phyloP scores from a whole-genome alignment of 1,140 invertebrate genomes.

The Zeugodacus cucurbitae region DNA sequence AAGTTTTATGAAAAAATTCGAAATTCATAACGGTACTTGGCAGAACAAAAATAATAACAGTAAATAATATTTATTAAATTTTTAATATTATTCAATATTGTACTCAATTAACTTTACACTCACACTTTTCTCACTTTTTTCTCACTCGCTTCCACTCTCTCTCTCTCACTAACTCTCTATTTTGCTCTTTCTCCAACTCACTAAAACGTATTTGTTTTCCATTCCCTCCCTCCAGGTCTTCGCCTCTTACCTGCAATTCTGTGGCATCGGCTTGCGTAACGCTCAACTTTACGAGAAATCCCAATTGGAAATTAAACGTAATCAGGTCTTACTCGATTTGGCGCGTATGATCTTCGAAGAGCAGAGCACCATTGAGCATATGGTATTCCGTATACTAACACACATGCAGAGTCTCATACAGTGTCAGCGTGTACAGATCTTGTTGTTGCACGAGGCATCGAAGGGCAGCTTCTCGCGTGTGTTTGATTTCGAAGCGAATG shows the following conservation, averaged over 20 bases:
- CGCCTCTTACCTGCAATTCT: slow-evolving; percentile 93
- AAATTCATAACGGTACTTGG: too few species aligned
- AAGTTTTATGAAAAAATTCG: background rate
- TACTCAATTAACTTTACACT: too few species aligned
- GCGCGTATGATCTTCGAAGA: slow-evolving; percentile 97
- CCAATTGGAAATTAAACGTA: slow-evolving; percentile 92
- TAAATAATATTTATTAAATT: too few species aligned
- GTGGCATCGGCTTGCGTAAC: slow-evolving; percentile 93
- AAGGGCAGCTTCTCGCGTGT: slow-evolving; percentile 90
- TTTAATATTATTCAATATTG: too few species aligned
- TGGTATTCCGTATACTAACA: slow-evolving; percentile 93
- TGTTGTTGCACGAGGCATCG: slow-evolving; percentile 88
- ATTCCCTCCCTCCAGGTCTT: slow-evolving; percentile 76
- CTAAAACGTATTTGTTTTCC: too few species aligned
- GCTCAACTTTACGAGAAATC: slow-evolving; percentile 95
- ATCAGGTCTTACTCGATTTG: slow-evolving; percentile 93
- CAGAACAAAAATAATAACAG: too few species aligned
- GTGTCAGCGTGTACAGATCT: slow-evolving; percentile 91
- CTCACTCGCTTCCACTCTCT: too few species aligned
- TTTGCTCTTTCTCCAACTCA: too few species aligned
- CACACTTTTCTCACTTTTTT: too few species aligned
- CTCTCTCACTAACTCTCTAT: too few species aligned
- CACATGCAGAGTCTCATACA: slow-evolving; percentile 95
- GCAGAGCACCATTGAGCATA: slow-evolving; percentile 94
- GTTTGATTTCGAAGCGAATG: slow-evolving; percentile 89